These are phyloP conservation scores for Mycalesis mineus DNA, from an alignment of 2,888 invertebrate genomes.

Conservation along the genomic window DNA sequence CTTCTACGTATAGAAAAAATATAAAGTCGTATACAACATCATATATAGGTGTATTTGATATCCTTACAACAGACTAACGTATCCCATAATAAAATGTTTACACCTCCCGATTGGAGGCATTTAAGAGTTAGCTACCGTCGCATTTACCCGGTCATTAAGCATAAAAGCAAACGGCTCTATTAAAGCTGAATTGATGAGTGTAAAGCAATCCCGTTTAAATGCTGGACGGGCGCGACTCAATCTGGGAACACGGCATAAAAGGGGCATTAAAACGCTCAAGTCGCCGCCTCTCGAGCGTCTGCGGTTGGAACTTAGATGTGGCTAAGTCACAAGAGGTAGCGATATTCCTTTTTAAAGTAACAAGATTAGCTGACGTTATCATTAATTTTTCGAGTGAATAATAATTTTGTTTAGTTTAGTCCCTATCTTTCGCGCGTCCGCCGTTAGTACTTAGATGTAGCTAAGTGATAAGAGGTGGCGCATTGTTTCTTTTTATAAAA, in stretches of 20 bases:
- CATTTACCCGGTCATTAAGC: constrained; percentile 62
- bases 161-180: constrained; percentile 65
- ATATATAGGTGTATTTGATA: not conserved
- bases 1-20: too few species aligned
- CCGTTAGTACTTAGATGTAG: too few species aligned
- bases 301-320: constrained; percentile 36
- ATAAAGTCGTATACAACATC: too few species aligned
- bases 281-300: constrained; percentile 37
- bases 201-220: constrained; percentile 63
- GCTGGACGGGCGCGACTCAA: constrained; percentile 51
- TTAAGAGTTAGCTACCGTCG: constrained; percentile 32
- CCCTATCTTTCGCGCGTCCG: too few species aligned
- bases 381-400: too few species aligned
- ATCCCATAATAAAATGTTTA: constrained; percentile 7
- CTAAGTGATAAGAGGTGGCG: too few species aligned
- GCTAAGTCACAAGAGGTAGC: constrained; percentile 30
- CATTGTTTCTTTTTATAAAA: too few species aligned
- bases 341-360: too few species aligned
- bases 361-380: too few species aligned
- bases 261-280: constrained; percentile 50
- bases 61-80: constrained; percentile 9
- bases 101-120: constrained; percentile 13
- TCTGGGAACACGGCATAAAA: constrained; percentile 66
- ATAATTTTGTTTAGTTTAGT: too few species aligned
- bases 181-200: constrained; percentile 61